Percentiles rank a stretch among this genome's conserved stretches.
Conservation (phyloP, 1,140 invertebrate genomes). For the Cyclargus thomasi region DNA sequence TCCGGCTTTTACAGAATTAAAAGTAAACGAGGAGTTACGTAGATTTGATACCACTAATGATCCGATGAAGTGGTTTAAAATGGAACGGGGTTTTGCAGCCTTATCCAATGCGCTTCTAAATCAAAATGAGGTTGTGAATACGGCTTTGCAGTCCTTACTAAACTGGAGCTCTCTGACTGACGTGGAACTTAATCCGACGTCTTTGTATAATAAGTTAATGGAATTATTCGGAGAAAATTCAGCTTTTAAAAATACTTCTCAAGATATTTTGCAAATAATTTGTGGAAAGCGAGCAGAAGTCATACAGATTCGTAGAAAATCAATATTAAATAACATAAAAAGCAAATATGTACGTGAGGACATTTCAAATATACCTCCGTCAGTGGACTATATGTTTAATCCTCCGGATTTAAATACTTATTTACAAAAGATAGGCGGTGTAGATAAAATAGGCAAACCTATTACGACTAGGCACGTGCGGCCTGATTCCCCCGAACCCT, state of each 20-base stretch:
- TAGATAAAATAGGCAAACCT: slow-evolving; percentile 30
- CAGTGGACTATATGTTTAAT: slow-evolving; percentile 32
- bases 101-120: slow-evolving; percentile 29
- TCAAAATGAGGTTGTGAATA: slow-evolving; percentile 30
- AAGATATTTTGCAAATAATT: slow-evolving; percentile 34
- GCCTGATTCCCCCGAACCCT: slow-evolving; percentile 16
- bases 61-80: slow-evolving; percentile 18
- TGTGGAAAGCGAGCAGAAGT: slow-evolving; percentile 32
- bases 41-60: slow-evolving; percentile 22
- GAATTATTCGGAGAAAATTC: slow-evolving; percentile 28
- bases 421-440: slow-evolving; percentile 30
- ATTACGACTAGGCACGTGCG: slow-evolving; percentile 11
- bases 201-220: slow-evolving; percentile 27
- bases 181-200: slow-evolving; percentile 17
- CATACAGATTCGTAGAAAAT: slow-evolving; percentile 24
- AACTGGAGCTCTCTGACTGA: slow-evolving; percentile 20
- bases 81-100: slow-evolving; percentile 33
- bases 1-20: slow-evolving; percentile 30
- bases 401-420: slow-evolving; percentile 24
- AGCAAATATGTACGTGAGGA: slow-evolving; percentile 30
- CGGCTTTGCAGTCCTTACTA: slow-evolving; percentile 23
- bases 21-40: slow-evolving; percentile 30
- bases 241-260: slow-evolving; percentile 24
- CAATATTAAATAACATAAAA: slow-evolving; percentile 27
- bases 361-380: slow-evolving; percentile 31